Base-by-base conservation (phyloP, 2,888 invertebrate genomes). In the Disparrhopalites patrizii region DNA sequence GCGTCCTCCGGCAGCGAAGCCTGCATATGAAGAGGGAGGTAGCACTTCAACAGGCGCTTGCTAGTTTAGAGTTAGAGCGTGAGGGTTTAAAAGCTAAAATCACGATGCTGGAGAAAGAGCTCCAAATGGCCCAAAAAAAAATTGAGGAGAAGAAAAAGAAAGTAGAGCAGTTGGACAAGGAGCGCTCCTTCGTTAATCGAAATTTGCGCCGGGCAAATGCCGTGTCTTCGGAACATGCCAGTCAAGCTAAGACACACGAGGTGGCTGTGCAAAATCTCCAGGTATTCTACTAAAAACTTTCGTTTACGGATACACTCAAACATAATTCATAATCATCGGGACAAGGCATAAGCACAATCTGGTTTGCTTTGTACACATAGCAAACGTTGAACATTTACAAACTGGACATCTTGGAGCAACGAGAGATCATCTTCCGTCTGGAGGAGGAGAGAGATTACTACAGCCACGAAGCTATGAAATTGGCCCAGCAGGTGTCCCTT, bases 141-240 rank as follows among this genome's bases (percentile, higher is more conserved):
- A 38, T 75, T 36, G 72, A 71, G 25, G 67, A 68, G 30, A 72
- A 73, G 38, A 57, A 65, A 40, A 66, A 36, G 52, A 52, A 61
- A 52, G 75, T 75, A 1, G 75, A 75, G 20, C 68, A 70, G 8
- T 52, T 75, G 47, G 71, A 73, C 33, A 71, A 70, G 54, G 71
- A 75, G 40, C 47, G 73, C 27, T 63, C 69, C 0, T 51, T 67
- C 10, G 67, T 73, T 3, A 72, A 73, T 55, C 63, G 71, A 57
- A 68, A 72, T 38, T 66, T 75, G 0, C 67, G 68, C 2, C 31
- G 72, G 31, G 73, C 72, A 1, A 60, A 43, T 15, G 68, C 69
- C 0, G 47, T 75, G 10, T 64, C 69, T 2, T 55, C 63, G 5
- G 70, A 70, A 33, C 71, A 73, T 36, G 68, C 66, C 4, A 70